Evolutionary conservation across 1,140 invertebrate genomes (phyloP).

Genomic region (Drosophila miranda): DNA sequence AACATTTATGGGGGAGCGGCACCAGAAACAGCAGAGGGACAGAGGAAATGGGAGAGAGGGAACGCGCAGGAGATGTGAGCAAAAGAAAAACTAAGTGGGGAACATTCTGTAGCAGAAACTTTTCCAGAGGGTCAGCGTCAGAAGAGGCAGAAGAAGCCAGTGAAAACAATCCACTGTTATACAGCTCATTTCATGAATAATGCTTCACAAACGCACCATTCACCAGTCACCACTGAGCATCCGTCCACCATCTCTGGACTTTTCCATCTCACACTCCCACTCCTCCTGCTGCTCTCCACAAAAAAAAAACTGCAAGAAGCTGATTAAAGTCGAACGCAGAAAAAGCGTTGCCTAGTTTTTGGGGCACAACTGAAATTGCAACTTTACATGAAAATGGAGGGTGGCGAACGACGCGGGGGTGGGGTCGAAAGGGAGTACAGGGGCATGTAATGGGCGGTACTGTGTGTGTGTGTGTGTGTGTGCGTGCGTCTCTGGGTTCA

Average conservation of each 20-base stretch:
- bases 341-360: constrained; percentile 59
- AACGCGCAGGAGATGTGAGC: not conserved
- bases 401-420: not conserved
- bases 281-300: not conserved
- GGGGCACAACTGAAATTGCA: constrained; percentile 15
- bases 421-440: too few species aligned
- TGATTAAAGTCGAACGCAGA: constrained; percentile 13
- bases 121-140: not conserved
- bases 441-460: not conserved
- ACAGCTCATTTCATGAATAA: not conserved
- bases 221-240: too few species aligned
- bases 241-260: not conserved
- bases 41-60: not conserved
- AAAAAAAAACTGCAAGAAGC: constrained; percentile 10
- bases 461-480: constrained; percentile 7
- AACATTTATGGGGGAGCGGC: not conserved
- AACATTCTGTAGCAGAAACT: not conserved
- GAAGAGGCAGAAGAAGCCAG: not conserved
- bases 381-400: constrained; percentile 11
- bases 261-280: not conserved
- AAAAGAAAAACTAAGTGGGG: not conserved
- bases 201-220: too few species aligned
- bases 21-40: too few species aligned
- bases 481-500: constrained; percentile 1
- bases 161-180: not conserved